Evolutionary conservation across 2,888 invertebrate species (phyloP).

Genomic region (Trissolcus japonicus): DNA sequence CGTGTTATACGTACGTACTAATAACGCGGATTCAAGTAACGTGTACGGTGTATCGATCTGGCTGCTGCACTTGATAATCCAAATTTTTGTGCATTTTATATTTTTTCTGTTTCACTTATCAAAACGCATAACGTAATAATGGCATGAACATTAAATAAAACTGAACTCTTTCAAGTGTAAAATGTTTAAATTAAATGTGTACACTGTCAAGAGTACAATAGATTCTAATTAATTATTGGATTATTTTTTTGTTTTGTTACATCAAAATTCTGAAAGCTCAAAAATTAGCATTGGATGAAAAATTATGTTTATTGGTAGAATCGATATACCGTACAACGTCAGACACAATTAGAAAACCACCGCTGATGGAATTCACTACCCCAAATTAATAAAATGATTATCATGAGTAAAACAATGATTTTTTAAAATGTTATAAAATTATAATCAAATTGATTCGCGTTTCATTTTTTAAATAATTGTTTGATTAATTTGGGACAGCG

Average conservation of each 20-base stretch:
- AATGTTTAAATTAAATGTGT: too few species aligned
- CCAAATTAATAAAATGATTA: constrained; percentile 27
- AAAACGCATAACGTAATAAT: too few species aligned
- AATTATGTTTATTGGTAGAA: neutral
- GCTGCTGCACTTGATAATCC: too few species aligned
- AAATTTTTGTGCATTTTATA: too few species aligned
- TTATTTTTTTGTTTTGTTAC: too few species aligned
- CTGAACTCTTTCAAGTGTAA: too few species aligned
- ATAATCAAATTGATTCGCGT: neutral
- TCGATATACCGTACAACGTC: constrained; percentile 40
- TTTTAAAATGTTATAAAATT: neutral
- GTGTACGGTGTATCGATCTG: constrained; percentile 47
- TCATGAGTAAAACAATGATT: neutral
- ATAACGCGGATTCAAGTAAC: constrained; percentile 57
- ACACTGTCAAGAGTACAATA: too few species aligned
- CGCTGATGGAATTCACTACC: constrained; percentile 30
- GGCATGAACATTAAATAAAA: too few species aligned
- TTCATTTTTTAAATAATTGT: constrained; percentile 4
- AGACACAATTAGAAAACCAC: constrained; percentile 30
- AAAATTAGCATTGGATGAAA: constrained; percentile 6
- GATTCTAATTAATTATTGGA: too few species aligned
- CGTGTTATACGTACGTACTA: constrained; percentile 57
- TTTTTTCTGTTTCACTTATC: too few species aligned
- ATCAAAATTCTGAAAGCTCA: neutral
- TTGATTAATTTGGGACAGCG: constrained; percentile 33